A percentile compares a stretch with the other conserved stretches of the same genome.
These are phyloP conservation scores for Platycheirus rosarum DNA, from an alignment of 2,888 invertebrate genomes.

Conservation along the genomic window DNA sequence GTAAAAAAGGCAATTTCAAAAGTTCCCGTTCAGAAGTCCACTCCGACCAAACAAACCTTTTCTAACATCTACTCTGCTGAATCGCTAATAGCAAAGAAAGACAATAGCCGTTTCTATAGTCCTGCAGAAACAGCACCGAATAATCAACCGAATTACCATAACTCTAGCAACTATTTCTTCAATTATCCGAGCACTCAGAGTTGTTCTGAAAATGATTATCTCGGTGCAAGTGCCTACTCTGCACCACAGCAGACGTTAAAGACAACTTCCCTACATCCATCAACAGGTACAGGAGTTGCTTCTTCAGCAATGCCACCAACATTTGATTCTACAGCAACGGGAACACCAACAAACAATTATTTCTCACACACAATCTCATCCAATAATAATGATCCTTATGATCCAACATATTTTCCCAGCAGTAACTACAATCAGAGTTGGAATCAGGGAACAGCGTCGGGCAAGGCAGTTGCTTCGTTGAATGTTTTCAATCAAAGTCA, in stretches of 20 bases:
- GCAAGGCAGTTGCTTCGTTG: conserved; percentile 4
- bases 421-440: conserved; percentile 66
- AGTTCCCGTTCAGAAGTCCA: conserved; percentile 19
- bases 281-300: conserved; percentile 21
- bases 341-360: conserved; percentile 36
- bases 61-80: conserved; percentile 76
- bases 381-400: conserved; percentile 60
- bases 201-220: conserved; percentile 71
- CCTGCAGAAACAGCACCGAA: conserved; percentile 20
- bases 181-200: conserved; percentile 71
- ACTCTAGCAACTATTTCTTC: conserved; percentile 67
- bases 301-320: conserved; percentile 19
- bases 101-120: conserved; percentile 47
- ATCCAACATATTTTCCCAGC: conserved; percentile 65
- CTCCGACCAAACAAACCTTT: conserved; percentile 47
- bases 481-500: conserved; percentile 52
- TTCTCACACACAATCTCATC: conserved; percentile 56
- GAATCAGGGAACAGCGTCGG: conserved; percentile 16
- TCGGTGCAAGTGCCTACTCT: conserved; percentile 54
- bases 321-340: conserved; percentile 33
- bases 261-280: conserved; percentile 44
- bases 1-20: conserved; percentile 42
- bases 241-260: conserved; percentile 23
- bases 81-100: conserved; percentile 75
- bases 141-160: conserved; percentile 50